Conservation (phyloP, 2,797 vertebrate species). For the Trichosurus vulpecula region DNA sequence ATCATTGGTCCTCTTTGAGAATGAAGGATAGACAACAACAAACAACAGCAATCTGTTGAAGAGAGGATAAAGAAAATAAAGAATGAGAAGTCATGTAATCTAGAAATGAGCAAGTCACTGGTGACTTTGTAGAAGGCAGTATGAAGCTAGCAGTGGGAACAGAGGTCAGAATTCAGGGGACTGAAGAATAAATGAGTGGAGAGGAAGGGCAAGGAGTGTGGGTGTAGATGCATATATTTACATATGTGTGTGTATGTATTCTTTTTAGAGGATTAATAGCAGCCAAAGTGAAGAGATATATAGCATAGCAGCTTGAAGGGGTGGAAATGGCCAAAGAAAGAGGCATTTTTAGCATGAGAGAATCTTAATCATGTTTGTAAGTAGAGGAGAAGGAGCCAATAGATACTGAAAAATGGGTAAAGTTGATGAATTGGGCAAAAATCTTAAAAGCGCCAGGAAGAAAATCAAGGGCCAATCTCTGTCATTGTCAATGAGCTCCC, state of each 20-base stretch:
- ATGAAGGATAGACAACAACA: not conserved
- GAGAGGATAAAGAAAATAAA: not conserved
- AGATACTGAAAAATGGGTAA: not conserved
- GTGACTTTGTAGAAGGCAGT: not conserved
- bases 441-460: not conserved
- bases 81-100: not conserved
- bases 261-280: not conserved
- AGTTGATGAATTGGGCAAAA: not conserved
- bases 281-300: not conserved
- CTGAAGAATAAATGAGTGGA: not conserved
- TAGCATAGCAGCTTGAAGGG: not conserved
- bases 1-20: not conserved
- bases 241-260: not conserved
- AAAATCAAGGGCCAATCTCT: not conserved
- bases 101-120: not conserved
- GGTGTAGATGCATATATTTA: not conserved
- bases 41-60: not conserved
- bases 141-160: not conserved
- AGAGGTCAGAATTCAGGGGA: not conserved
- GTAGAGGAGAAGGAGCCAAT: not conserved
- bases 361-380: not conserved
- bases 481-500: not conserved
- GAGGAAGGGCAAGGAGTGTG: accelerated
- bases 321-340: not conserved
- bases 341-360: not conserved